A percentile compares a stretch with the other conserved stretches of the same genome.
phyloP scores from a whole-genome alignment of 2,888 invertebrate species.

The Gibbula magus region DNA sequence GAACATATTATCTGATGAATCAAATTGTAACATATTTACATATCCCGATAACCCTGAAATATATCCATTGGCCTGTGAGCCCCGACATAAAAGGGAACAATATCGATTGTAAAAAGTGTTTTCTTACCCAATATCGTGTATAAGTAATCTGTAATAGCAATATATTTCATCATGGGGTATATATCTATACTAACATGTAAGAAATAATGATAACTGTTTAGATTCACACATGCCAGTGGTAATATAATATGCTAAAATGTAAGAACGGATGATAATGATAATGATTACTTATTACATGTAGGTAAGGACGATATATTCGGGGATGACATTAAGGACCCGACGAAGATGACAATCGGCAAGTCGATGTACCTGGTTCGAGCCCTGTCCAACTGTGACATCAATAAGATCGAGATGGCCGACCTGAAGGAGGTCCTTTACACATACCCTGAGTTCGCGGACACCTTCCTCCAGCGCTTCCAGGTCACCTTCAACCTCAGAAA shows the following conservation, averaged over 20 bases:
- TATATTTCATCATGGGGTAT: too few relatives aligned
- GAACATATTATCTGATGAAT: too few relatives aligned
- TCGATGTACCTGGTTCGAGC: slow-evolving; percentile 73
- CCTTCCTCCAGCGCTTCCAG: slow-evolving; percentile 69
- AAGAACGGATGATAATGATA: background rate
- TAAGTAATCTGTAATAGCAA: too few relatives aligned
- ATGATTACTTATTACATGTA: slow-evolving; percentile 40
- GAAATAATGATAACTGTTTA: background rate
- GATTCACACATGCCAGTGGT: too few relatives aligned
- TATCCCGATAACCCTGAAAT: too few relatives aligned
- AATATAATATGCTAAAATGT: too few relatives aligned
- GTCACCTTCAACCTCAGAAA: slow-evolving; percentile 73
- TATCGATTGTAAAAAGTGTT: too few relatives aligned
- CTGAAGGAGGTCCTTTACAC: slow-evolving; percentile 71
- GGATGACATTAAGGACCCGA: slow-evolving; percentile 65
- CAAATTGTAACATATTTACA: too few relatives aligned
- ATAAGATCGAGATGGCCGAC: slow-evolving; percentile 72
- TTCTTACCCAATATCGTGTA: too few relatives aligned
- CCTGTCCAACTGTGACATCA: slow-evolving; percentile 74
- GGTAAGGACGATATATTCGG: slow-evolving; percentile 75
- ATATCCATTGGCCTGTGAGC: too few relatives aligned
- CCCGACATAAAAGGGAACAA: too few relatives aligned
- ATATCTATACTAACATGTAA: too few relatives aligned
- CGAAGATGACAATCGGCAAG: slow-evolving; percentile 65
- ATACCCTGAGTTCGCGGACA: slow-evolving; percentile 74